Conservation (phyloP, 2,888 invertebrate species). For the Tetrapedia diversipes region DNA sequence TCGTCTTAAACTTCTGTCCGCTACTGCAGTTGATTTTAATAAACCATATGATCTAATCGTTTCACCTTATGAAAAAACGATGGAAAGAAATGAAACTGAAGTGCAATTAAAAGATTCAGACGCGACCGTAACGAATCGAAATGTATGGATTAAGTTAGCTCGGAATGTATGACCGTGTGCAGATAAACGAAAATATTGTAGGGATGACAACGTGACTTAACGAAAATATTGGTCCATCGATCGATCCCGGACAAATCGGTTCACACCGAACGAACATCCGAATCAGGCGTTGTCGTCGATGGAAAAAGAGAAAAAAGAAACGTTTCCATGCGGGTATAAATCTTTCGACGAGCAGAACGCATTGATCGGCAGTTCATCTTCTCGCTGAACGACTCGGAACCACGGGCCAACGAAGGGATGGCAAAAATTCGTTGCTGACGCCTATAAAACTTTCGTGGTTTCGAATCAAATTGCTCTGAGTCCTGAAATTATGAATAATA, state of each 20-base stretch:
- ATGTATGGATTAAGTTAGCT: too few relatives aligned
- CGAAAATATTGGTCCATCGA: conserved; percentile 29
- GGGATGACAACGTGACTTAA: conserved; percentile 28
- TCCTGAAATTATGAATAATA: background rate
- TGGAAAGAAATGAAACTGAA: too few relatives aligned
- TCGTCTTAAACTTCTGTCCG: too few relatives aligned
- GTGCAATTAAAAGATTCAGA: too few relatives aligned
- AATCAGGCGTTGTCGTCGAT: conserved; percentile 27
- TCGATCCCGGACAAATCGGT: conserved; percentile 41
- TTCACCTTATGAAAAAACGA: too few relatives aligned
- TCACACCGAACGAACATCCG: conserved; percentile 36
- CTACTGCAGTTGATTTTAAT: too few relatives aligned
- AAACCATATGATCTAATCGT: too few relatives aligned
- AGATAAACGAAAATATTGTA: conserved; percentile 22
- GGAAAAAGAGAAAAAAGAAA: conserved; percentile 6
- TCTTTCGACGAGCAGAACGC: conserved; percentile 54
- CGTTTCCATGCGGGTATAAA: conserved; percentile 49
- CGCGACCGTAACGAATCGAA: too few relatives aligned
- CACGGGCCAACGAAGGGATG: conserved; percentile 50
- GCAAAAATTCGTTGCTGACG: conserved; percentile 47
- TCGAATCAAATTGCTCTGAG: background rate
- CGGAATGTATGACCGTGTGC: too few relatives aligned
- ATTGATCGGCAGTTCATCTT: conserved; percentile 66
- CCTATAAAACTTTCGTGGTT: conserved; percentile 39
- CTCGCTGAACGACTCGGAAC: conserved; percentile 56